phyloP scores from a whole-genome alignment of 2,888 invertebrate genomes.

The Argyresthia goedartella region DNA sequence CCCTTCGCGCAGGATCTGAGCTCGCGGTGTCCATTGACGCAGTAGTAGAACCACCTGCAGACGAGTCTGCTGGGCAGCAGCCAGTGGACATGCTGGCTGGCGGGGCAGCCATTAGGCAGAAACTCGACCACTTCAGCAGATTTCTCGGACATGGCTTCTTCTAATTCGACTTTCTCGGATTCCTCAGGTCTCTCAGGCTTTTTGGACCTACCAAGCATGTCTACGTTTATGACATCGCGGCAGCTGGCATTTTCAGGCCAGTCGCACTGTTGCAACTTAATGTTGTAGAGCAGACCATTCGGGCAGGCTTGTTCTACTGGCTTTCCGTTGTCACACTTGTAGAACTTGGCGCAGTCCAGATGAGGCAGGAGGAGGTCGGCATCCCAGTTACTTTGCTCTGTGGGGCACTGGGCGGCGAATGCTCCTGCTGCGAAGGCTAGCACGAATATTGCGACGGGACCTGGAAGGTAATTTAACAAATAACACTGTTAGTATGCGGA shows the following conservation, averaged over 20 bases:
- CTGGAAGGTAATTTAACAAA: no score
- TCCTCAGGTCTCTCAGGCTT: not conserved
- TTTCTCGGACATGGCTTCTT: no score
- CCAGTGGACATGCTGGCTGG: slow-evolving; percentile 38
- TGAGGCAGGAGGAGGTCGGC: slow-evolving; percentile 66
- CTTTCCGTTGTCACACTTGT: slow-evolving; percentile 73
- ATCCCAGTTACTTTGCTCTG: slow-evolving; percentile 37
- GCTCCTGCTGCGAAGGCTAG: not conserved
- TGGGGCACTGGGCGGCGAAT: slow-evolving; percentile 58
- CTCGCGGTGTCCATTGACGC: slow-evolving; percentile 38
- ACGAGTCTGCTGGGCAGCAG: slow-evolving; percentile 35
- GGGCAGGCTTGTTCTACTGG: slow-evolving; percentile 68
- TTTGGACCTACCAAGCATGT: not conserved
- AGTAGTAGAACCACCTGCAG: slow-evolving; percentile 47
- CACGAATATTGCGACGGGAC: no score
- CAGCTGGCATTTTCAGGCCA: slow-evolving; percentile 70
- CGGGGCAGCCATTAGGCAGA: slow-evolving; percentile 44
- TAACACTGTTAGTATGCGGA: no score
- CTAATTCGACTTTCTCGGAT: not conserved
- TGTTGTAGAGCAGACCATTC: slow-evolving; percentile 59
- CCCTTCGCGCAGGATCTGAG: slow-evolving; percentile 23
- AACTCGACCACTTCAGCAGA: slow-evolving; percentile 18
- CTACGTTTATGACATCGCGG: slow-evolving; percentile 21
- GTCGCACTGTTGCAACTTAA: slow-evolving; percentile 58
- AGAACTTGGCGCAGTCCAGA: slow-evolving; percentile 72